Percentiles rank a stretch among this genome's conserved stretches.
Evolutionary conservation across 2,888 invertebrate genomes (phyloP).

Genomic region (Achlya flavicornis): DNA sequence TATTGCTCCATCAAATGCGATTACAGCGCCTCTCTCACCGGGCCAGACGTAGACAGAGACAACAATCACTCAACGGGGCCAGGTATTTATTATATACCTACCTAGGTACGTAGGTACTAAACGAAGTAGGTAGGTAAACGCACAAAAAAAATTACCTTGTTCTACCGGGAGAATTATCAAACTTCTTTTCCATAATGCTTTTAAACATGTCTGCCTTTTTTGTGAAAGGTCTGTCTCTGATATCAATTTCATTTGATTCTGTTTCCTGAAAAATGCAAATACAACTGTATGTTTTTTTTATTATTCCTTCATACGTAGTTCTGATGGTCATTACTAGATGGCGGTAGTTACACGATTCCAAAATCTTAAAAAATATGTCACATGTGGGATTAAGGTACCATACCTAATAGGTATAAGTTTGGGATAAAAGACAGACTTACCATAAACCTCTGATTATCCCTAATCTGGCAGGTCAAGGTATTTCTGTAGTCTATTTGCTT

Average conservation of each 20-base stretch:
- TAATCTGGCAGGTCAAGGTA: conserved; percentile 59
- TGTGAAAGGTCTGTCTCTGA: conserved; percentile 66
- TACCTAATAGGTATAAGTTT: too few species aligned
- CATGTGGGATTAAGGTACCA: too few species aligned
- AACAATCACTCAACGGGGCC: too few species aligned
- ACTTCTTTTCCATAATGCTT: conserved; percentile 60
- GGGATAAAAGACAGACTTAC: conserved; percentile 33
- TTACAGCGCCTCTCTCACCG: too few species aligned
- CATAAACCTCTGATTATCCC: conserved; percentile 60
- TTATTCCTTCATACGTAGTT: background rate
- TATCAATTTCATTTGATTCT: conserved; percentile 50
- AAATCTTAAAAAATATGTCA: background rate
- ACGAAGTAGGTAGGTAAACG: too few species aligned
- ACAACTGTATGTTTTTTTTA: background rate
- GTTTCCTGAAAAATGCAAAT: conserved; percentile 54
- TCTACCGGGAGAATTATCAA: conserved; percentile 53
- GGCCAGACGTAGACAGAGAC: too few species aligned
- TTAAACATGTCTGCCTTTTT: conserved; percentile 63
- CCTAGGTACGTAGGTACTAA: too few species aligned
- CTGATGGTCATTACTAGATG: background rate
- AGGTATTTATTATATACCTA: too few species aligned
- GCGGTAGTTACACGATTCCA: background rate
- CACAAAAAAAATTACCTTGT: conserved; percentile 40
- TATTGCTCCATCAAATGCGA: too few species aligned
- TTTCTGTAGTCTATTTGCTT: conserved; percentile 66